phyloP scores from a whole-genome alignment of 2,888 invertebrate genomes.

The Polietes domitor region DNA sequence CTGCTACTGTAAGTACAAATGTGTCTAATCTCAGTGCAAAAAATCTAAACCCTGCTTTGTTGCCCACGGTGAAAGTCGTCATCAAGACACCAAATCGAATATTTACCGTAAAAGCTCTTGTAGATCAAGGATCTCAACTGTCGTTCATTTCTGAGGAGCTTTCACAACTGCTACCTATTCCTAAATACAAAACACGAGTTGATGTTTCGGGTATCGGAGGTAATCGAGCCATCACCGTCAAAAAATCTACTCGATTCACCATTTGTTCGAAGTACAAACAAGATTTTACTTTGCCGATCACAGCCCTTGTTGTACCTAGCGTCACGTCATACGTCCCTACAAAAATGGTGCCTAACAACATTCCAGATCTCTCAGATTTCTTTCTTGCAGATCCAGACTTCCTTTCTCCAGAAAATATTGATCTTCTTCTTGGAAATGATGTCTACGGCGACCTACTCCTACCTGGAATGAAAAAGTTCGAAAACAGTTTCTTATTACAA shows the following conservation, averaged over 20 bases:
- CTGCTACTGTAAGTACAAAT: slow-evolving; percentile 11
- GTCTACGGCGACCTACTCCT: slow-evolving; percentile 42
- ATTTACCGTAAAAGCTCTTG: slow-evolving; percentile 24
- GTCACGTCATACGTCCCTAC: slow-evolving; percentile 33
- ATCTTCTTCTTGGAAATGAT: slow-evolving; percentile 44
- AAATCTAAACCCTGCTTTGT: slow-evolving; percentile 34
- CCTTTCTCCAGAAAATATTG: slow-evolving; percentile 28
- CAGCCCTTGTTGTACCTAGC: slow-evolving; percentile 37
- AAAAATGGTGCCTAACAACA: background rate
- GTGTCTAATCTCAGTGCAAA: background rate
- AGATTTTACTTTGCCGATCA: slow-evolving; percentile 8
- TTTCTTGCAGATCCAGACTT: slow-evolving; percentile 44
- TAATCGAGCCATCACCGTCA: background rate
- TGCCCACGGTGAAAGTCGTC: slow-evolving; percentile 40
- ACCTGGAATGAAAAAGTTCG: slow-evolving; percentile 42
- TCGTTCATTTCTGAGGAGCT: slow-evolving; percentile 42
- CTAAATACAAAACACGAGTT: slow-evolving; percentile 24
- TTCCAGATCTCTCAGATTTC: slow-evolving; percentile 23
- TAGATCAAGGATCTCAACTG: slow-evolving; percentile 47
- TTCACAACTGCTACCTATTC: slow-evolving; percentile 16
- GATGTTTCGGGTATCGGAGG: slow-evolving; percentile 48
- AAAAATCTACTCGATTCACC: slow-evolving; percentile 12
- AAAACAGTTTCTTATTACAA: slow-evolving; percentile 48
- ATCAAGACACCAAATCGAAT: background rate
- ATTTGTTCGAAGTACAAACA: slow-evolving; percentile 8